phyloP scores from a whole-genome alignment of 2,797 vertebrate genomes.

The Megaceryle alcyon region DNA sequence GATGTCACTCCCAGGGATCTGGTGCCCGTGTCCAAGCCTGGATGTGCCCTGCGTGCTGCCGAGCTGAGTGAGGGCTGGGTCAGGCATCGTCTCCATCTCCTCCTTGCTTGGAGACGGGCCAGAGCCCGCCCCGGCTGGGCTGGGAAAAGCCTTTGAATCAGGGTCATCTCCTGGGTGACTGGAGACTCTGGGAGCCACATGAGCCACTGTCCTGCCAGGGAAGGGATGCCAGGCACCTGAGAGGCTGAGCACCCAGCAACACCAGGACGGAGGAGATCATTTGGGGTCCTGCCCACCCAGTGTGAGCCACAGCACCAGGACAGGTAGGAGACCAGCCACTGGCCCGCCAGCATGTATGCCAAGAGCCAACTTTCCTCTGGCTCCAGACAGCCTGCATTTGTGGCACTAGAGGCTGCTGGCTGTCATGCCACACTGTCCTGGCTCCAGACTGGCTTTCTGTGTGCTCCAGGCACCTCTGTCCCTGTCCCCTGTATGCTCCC shows the following conservation, averaged over 20 bases:
- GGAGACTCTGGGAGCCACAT: slow-evolving; percentile 62
- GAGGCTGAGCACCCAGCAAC: background rate
- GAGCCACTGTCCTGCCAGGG: slow-evolving; percentile 52
- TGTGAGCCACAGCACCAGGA: background rate
- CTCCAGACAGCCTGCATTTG: accelerated
- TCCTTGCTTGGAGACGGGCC: slow-evolving; percentile 15
- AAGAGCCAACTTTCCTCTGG: background rate
- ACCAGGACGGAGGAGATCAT: background rate
- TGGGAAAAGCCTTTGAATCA: slow-evolving; percentile 76
- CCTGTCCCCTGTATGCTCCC: background rate
- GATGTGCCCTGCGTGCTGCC: background rate
- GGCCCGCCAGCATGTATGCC: accelerated
- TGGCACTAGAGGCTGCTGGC: background rate
- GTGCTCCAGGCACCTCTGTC: background rate
- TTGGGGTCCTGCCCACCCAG: background rate
- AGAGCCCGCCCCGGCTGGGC: slow-evolving; percentile 44
- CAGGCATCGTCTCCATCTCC: background rate
- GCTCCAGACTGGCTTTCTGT: accelerated
- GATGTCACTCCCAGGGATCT: accelerated
- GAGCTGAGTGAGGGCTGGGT: background rate
- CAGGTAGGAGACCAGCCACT: background rate
- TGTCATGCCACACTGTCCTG: background rate
- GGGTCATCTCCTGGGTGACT: slow-evolving; percentile 78
- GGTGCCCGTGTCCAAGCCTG: background rate
- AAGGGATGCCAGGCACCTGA: background rate